phyloP scores from a whole-genome alignment of 2,888 invertebrate species.

The Adelognathus sp. region DNA sequence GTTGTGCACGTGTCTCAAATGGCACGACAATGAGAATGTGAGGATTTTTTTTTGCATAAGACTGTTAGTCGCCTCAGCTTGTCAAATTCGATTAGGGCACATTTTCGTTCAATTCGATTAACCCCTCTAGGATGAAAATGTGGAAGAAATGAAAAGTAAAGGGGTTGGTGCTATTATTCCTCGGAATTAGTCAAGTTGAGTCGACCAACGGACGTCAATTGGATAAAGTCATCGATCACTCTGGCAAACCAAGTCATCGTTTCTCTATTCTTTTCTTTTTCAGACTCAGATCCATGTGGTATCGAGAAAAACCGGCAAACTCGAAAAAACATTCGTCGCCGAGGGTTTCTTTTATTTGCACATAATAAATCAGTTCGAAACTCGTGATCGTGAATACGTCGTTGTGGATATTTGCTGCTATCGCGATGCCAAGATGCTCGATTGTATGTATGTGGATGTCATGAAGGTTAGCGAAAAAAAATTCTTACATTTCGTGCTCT shows the following conservation, averaged over 20 bases:
- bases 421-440: slow-evolving; percentile 90
- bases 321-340: slow-evolving; percentile 83
- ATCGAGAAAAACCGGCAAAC: slow-evolving; percentile 84
- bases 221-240: no score
- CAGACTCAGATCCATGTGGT: slow-evolving; percentile 86
- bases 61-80: no score
- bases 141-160: no score
- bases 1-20: slow-evolving; percentile 86
- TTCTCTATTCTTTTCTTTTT: slow-evolving; percentile 41
- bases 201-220: no score
- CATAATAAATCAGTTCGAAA: no score
- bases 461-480: slow-evolving; percentile 84
- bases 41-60: slow-evolving; percentile 58
- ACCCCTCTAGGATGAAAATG: no score
- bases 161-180: no score
- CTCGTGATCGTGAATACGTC: slow-evolving; percentile 84
- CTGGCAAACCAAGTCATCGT: neutral
- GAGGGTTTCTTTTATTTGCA: slow-evolving; percentile 92
- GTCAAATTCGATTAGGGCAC: no score
- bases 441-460: slow-evolving; percentile 92
- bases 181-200: no score
- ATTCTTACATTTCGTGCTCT: no score
- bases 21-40: slow-evolving; percentile 89
- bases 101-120: no score
- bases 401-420: slow-evolving; percentile 92